Evolutionary conservation across 2,113 vertebrate genomes (phyloP), one percentile per base, ranked within the genome.

Genomic region (Misgurnus anguillicaudatus): DNA sequence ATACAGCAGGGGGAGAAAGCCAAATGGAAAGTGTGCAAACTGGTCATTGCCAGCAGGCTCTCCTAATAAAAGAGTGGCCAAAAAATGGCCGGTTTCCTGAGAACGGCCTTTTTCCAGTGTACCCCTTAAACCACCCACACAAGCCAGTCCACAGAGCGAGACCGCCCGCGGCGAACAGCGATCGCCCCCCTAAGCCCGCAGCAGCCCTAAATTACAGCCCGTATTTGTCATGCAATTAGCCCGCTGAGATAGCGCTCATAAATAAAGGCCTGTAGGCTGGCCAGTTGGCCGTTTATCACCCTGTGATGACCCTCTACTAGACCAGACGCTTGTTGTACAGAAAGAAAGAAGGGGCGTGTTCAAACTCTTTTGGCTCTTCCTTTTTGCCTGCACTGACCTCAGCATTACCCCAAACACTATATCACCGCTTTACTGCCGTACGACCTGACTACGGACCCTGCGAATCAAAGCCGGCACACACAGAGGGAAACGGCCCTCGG

Each of bases 201-300:
- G 48, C 11, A 82, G 62, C 77, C 84, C 68, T 85, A 84, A 91
- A 77, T 88, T 90, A 82, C 87, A 82, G 66, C 81, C 85, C 41
- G 86, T 87, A 89, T 91, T 93, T 92, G 85, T 90, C 88, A 91
- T 89, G 89, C 90, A 93, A 94, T 94, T 92, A 94, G 89, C 82
- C 91, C 82, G 85, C 88, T 87, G 75, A 47, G 31, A 89, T 85
- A 75, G 80, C 82, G 83, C 81, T 88, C 76, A 82, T 88, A 89
- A 78, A 93, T 89, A 90, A 89, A 86, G 86, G 64, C 77, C 81
- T 86, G 84, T 75, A 68, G 82, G 87, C 75, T 71, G 80, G 63
- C 77, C 73, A 75, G 77, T 67, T 19, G 4, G 72, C 77, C 63
- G 4, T 86, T 84, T 74, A 83, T 84, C 77, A 86, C 69, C 57